Conservation (phyloP, 2,797 vertebrate genomes). For the Rhinella marina region DNA sequence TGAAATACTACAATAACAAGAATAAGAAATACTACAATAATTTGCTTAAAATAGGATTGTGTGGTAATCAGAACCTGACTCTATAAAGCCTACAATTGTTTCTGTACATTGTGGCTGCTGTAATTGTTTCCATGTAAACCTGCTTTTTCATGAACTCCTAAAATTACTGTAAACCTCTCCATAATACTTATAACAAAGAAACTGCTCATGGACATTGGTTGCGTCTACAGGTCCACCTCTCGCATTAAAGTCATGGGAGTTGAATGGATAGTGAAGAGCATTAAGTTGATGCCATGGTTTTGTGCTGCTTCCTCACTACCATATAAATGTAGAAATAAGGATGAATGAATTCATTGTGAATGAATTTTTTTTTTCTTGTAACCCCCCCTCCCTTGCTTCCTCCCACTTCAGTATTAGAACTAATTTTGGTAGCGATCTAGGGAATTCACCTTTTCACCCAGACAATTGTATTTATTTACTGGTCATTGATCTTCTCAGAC, state of each 20-base stretch:
- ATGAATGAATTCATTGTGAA: too few species aligned
- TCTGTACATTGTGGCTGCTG: too few species aligned
- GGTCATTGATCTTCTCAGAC: background rate
- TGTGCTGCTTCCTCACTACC: constrained; percentile 74
- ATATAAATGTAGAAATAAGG: constrained; percentile 72
- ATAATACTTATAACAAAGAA: background rate
- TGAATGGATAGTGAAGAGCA: constrained; percentile 63
- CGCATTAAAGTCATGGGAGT: background rate
- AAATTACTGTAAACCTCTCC: background rate
- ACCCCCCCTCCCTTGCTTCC: constrained; percentile 63
- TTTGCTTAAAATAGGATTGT: too few species aligned
- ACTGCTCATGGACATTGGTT: background rate
- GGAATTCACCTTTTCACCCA: constrained; percentile 67
- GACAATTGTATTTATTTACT: constrained; percentile 33
- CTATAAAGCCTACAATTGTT: too few species aligned
- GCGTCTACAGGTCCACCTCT: background rate
- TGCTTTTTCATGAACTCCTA: background rate
- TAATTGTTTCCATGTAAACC: too few species aligned
- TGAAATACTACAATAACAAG: too few species aligned
- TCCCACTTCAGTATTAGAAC: constrained; percentile 64
- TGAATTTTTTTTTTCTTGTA: constrained; percentile 75
- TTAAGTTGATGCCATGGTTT: constrained; percentile 68
- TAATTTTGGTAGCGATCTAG: constrained; percentile 62
- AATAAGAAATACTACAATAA: too few species aligned
- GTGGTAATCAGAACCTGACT: too few species aligned